Evolutionary conservation across 2,113 vertebrate species (phyloP), one percentile per base, ranked within the genome.

Genomic region (Clarias magur): DNA sequence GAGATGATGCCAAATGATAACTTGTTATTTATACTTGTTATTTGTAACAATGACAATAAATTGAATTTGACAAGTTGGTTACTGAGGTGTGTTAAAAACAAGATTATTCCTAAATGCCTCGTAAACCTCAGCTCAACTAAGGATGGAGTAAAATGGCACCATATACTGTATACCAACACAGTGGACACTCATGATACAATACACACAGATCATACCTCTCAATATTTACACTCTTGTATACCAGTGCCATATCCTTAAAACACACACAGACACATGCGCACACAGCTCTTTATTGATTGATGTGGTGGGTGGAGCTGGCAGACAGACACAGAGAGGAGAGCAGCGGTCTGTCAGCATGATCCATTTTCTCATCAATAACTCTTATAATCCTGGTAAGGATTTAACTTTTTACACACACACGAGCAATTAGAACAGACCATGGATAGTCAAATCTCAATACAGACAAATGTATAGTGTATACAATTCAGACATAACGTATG

Each of bases 291-390:
- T 72, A 53, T 54, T 87, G 88, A 88, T 84, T 85, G 89, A 91
- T 89, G 90, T 89, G 89, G 80, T 86, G 79, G 84, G 86, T 86
- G 88, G 91, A 88, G 83, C 82, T 87, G 86, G 76, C 59, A 85
- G 88, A 89, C 88, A 75, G 87, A 84, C 86, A 90, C 63, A 75
- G 59, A 88, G 81, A 87, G 88, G 86, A 91, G 83, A 86, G 19
- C 19, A 15, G 83, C 75, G 87, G 84, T 72, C 38, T 60, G 83
- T 90, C 91, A 92, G 84, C 91, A 94, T 93, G 92, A 84, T 42
- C 10, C 27, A 11, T 17, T 76, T 80, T 17, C 63, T 87, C 83
- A 75, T 76, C 84, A 91, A 92, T 87, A 81, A n/a, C 57, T 86
- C 90, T 4, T 8, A 62, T 62, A 42, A 85, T 65, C 42, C 75